These are phyloP conservation scores for Aegypius monachus DNA, from an alignment of 2,113 vertebrate species.

Conservation along the genomic window DNA sequence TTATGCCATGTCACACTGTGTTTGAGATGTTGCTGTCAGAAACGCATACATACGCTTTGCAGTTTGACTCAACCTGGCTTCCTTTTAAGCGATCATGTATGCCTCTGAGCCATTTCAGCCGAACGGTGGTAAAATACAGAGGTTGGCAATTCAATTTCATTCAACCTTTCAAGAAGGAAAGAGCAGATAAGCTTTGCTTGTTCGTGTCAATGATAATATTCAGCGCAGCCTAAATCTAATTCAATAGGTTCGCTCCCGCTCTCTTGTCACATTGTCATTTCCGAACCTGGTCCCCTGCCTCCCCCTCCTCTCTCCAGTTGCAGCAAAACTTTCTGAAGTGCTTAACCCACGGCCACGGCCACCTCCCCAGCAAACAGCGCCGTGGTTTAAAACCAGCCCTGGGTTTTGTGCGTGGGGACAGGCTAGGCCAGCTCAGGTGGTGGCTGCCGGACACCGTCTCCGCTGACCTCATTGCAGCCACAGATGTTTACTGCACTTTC, in stretches of 20 bases:
- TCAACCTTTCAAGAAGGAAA: conserved; percentile 71
- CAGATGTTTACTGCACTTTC: conserved; percentile 91
- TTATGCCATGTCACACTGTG: conserved; percentile 29
- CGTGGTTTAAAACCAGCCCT: background rate
- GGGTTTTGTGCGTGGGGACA: background rate
- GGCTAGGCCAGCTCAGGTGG: conserved; percentile 67
- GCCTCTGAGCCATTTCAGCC: conserved; percentile 58
- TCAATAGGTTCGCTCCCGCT: conserved; percentile 40
- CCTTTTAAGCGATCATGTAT: conserved; percentile 42
- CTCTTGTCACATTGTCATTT: conserved; percentile 41
- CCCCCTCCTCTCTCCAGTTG: background rate
- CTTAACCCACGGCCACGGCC: background rate
- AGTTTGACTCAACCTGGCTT: conserved; percentile 35
- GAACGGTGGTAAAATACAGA: conserved; percentile 65
- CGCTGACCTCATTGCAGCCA: conserved; percentile 88
- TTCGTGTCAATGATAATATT: conserved; percentile 65
- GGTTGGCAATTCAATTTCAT: conserved; percentile 64
- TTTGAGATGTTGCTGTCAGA: conserved; percentile 59
- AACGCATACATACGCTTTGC: background rate
- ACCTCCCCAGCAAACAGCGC: background rate
- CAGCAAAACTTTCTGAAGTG: conserved; percentile 67
- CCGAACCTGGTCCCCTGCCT: background rate
- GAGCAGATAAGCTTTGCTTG: conserved; percentile 65
- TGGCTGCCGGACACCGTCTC: conserved; percentile 72
- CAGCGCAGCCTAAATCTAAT: conserved; percentile 57